These are phyloP conservation scores for Stichodactyla mertensii DNA, from an alignment of 64 coral and sea anemone species.

Conservation along the genomic window DNA sequence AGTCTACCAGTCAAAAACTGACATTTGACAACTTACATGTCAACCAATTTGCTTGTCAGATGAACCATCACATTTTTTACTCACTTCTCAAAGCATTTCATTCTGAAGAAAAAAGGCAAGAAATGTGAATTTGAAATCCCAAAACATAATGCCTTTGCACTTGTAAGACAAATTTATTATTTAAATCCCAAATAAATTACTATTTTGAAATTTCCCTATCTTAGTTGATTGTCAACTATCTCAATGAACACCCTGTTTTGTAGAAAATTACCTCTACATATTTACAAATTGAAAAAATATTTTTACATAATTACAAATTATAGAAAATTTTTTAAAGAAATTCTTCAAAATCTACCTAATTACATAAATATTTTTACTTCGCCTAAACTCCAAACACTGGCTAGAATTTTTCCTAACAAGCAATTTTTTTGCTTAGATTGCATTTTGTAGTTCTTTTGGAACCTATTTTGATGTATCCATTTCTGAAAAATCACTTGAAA, in stretches of 20 bases:
- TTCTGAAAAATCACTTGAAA: slow-evolving; percentile 1
- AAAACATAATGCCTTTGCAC: not conserved
- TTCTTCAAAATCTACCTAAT: not conserved
- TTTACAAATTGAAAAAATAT: not conserved
- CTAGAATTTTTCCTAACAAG: not conserved
- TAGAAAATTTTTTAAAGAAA: not conserved
- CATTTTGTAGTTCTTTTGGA: not conserved
- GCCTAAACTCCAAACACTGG: no score
- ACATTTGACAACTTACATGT: slow-evolving; percentile 4
- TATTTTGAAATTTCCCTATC: no score
- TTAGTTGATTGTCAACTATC: not conserved
- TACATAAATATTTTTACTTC: not conserved
- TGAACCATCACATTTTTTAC: not conserved
- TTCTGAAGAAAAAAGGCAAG: slow-evolving; percentile 16
- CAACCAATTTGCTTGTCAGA: not conserved
- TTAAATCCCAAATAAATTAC: no score
- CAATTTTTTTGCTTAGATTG: not conserved
- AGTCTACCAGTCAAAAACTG: not conserved
- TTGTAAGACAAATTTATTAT: not conserved
- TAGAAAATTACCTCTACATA: not conserved
- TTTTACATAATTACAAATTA: not conserved
- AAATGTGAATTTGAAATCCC: slow-evolving; percentile 3
- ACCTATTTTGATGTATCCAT: slow-evolving; percentile 6
- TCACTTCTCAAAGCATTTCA: slow-evolving; percentile 8
- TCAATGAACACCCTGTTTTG: not conserved